Percentiles rank a stretch among this genome's conserved stretches.
phyloP scores from a whole-genome alignment of 2,888 invertebrate species.

The Caradrina clavipalpis region DNA sequence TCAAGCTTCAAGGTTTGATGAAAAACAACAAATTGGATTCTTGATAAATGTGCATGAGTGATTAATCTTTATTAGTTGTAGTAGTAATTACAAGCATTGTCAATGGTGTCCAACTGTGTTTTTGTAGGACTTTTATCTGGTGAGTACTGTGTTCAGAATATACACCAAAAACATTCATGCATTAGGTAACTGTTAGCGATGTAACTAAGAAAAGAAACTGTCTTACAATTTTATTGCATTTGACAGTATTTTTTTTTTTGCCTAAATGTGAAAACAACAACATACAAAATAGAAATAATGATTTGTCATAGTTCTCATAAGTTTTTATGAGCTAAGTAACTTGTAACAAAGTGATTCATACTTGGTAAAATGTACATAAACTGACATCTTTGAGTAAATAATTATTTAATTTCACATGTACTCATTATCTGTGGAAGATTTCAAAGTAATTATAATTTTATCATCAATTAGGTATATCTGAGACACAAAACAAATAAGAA shows the following conservation, averaged over 20 bases:
- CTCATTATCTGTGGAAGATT: constrained; percentile 29
- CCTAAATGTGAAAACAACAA: constrained; percentile 16
- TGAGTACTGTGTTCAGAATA: constrained; percentile 66
- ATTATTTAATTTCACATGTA: constrained; percentile 17
- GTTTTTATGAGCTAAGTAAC: constrained; percentile 19
- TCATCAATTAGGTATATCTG: constrained; percentile 1
- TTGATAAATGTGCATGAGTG: constrained; percentile 51
- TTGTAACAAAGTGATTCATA: constrained; percentile 44
- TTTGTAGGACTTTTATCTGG: constrained; percentile 82
- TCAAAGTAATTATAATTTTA: constrained; percentile 24
- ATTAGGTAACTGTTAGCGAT: constrained; percentile 34
- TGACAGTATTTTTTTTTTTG: constrained; percentile 10
- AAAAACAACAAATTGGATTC: constrained; percentile 52
- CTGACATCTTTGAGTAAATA: constrained; percentile 38
- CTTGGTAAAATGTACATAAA: constrained; percentile 24
- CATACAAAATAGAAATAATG: constrained; percentile 13
- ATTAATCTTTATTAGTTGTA: constrained; percentile 53
- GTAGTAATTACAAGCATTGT: constrained; percentile 64
- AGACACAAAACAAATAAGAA: constrained; percentile 16
- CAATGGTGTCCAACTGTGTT: constrained; percentile 86
- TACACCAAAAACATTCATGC: not conserved
- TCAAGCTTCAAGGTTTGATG: constrained; percentile 65
- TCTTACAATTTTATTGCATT: not conserved
- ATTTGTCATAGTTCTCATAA: constrained; percentile 25
- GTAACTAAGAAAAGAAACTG: constrained; percentile 4